Base-by-base conservation (phyloP, 2,113 vertebrate genomes). In the Prionailurus viverrinus region DNA sequence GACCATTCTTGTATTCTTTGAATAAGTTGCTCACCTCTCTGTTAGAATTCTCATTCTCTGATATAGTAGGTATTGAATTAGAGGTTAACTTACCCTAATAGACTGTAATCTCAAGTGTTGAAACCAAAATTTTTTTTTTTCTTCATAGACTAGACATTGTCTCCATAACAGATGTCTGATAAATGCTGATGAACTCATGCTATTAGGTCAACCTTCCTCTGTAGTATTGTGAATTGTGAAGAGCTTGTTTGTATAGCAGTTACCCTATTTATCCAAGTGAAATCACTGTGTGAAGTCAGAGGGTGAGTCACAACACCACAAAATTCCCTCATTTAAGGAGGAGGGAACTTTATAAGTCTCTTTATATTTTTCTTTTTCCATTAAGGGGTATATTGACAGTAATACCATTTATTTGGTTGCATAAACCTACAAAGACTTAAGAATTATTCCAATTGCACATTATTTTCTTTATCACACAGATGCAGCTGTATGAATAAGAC, bases 381-480 rank as follows among this genome's bases (percentile, higher is more conserved):
- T 33, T 96, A 69, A 92, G 9, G 45, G 27, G 39, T 15, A 88
- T 87, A 90, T 31, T 81, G 69, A 65, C 15, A 94, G 84, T 74
- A 86, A 83, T 87, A 7, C 1, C 4, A 79, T 92, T 94, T 92
- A 63, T 19, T 87, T 95, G 25, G 18, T 65, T 89, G 31, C 63
- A 79, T 83, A 79, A 97, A 45, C n/a, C 76, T 86, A 45, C 27
- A 58, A 92, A 78, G 15, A 15, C 16, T 86, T 83, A 94, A 89
- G 33, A 61, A 85, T 90, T 39, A 36, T 93, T 89, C 19, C 7
- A 61, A 74, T 45, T 86, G 3, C 1, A 91, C 14, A 53, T 86
- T 89, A 74, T 94, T 97, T 95, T 78, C 33, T 82, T 96, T 89
- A 89, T 92, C 63, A 65, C 27, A 69, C n/a, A 91, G 69, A 86